Evolutionary conservation across 2,888 invertebrate species (phyloP), one percentile per base, ranked within the genome.

Genomic region (Keiferia lycopersicella): DNA sequence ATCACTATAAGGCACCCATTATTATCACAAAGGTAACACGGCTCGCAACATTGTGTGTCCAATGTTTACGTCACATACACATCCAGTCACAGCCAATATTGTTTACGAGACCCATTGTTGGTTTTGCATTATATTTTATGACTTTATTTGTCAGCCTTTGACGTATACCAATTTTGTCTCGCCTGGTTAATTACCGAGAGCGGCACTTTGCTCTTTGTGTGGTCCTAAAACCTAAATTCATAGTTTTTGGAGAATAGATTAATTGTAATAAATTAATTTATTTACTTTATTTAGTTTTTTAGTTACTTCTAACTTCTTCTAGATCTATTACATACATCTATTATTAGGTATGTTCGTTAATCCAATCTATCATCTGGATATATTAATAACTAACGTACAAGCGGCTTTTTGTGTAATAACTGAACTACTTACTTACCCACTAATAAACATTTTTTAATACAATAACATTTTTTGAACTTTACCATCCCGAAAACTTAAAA

Each of bases 31-130:
- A 20, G 53, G 53, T 22, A 7, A 45, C 45, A n/a, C 45, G 16
- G 4, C 26, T 30, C 8, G 78, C 83, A 82, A 87, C 87, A 83
- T 73, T 82, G 86, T 88, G 66, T 64, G 62, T 60, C 67, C 69
- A 65, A 70, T 67, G 45, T 16, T 65, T 63, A 59, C 64, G 61
- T 61, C 61, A 61, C 69, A 73, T 68, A 71, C 73, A 50, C 34
- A 45, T 50, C 51, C 51, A 70, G 75, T 76, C 81, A 75, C 77
- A 78, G 78, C 78, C 81, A 82, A 87, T 84, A 86, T 84, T 83
- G 79, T 88, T 87, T 88, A 88, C 78, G 82, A 82, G 74, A 62
- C n/a, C 22, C 81, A 81, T 85, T 85, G 84, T 84, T 71, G 69
- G 67, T 69, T 72, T 65, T 63, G 69, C 73, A 75, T 78, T 77